phyloP scores from a whole-genome alignment of 2,113 vertebrate species.

The Cepphus grylle region DNA sequence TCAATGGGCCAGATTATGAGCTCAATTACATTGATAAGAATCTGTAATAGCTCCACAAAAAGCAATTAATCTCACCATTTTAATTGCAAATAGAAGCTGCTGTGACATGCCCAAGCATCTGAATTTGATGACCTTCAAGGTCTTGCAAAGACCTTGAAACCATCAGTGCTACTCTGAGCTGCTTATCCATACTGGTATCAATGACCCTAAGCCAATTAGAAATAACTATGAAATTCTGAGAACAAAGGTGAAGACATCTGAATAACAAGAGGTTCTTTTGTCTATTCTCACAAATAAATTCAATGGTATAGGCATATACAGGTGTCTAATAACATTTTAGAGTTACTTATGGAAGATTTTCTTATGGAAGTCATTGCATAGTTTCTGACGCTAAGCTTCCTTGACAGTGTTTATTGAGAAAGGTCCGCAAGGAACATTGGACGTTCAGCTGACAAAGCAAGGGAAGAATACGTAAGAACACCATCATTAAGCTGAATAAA shows the following conservation, averaged over 20 bases:
- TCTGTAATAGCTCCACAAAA: constrained; percentile 18
- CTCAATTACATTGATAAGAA: constrained; percentile 42
- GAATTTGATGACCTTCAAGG: background rate
- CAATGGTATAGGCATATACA: background rate
- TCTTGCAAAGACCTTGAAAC: background rate
- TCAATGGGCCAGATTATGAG: constrained; percentile 29
- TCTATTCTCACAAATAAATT: background rate
- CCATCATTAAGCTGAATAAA: background rate
- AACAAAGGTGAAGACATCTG: background rate
- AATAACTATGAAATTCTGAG: background rate
- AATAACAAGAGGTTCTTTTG: background rate
- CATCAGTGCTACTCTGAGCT: background rate
- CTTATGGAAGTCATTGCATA: background rate
- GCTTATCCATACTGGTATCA: background rate
- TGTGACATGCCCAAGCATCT: background rate
- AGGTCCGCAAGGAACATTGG: background rate
- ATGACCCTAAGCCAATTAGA: background rate
- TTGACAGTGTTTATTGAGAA: background rate
- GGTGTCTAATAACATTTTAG: background rate
- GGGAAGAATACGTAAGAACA: background rate
- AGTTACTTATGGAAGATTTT: background rate
- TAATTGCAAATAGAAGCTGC: constrained; percentile 6
- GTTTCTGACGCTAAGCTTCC: background rate
- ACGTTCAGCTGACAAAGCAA: background rate
- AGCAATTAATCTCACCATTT: constrained; percentile 40